phyloP scores from a whole-genome alignment of 2,797 vertebrate genomes.

The Eulemur rubriventer region DNA sequence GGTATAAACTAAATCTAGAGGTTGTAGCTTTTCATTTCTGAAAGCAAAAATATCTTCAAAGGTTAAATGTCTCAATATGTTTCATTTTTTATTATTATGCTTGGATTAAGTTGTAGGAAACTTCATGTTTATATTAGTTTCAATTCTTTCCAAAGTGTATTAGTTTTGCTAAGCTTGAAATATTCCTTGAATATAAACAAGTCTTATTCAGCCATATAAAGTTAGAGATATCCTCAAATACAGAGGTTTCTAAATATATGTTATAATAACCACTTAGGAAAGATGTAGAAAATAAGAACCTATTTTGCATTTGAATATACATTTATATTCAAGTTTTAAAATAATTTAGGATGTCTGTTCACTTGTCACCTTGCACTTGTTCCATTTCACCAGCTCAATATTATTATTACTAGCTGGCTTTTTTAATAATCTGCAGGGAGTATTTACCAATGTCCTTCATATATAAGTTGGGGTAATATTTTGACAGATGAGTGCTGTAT shows the following conservation, averaged over 20 bases:
- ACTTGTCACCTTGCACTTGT: background rate
- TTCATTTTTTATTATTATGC: background rate
- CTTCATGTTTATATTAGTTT: background rate
- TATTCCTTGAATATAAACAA: background rate
- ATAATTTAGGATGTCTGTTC: background rate
- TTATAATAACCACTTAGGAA: background rate
- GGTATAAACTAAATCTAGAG: background rate
- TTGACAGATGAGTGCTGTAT: background rate
- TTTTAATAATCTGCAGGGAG: background rate
- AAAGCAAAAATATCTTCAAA: slow-evolving; percentile 26
- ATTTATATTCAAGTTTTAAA: background rate
- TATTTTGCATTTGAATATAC: background rate
- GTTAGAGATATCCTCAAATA: background rate
- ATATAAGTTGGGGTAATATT: background rate
- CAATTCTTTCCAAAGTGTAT: slow-evolving; percentile 8
- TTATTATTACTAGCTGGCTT: background rate
- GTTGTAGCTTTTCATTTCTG: background rate
- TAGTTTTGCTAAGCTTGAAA: background rate
- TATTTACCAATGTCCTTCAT: background rate
- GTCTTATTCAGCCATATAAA: background rate
- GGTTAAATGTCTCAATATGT: background rate
- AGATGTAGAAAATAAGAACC: background rate
- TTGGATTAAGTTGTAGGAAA: background rate
- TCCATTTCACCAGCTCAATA: background rate
- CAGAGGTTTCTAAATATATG: background rate